Evolutionary conservation across 2,113 vertebrate genomes (phyloP), one percentile per base, ranked within the genome.

Genomic region (Pandion haliaetus): DNA sequence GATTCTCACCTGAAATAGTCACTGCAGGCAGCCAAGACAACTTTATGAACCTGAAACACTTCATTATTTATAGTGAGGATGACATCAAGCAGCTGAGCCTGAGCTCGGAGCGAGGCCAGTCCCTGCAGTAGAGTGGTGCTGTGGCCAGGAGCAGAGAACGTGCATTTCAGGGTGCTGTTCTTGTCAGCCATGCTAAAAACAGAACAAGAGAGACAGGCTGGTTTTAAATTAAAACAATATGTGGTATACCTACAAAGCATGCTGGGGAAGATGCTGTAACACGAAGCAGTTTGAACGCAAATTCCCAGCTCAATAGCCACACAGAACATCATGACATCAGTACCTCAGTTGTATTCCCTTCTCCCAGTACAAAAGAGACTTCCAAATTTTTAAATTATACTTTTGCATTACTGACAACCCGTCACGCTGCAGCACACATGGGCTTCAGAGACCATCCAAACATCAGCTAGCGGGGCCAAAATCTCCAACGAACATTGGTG

Each of bases 11-110:
- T 99, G 98, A 99, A 99, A 97, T 99, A 99, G 98, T 99, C 99
- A 86, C 99, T 99, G 98, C 99, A 99, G 96, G 99, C 99, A 12
- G 99, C 99, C 97, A 99, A 98, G 92, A 99, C 99, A 54, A 99
- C 99, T 98, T 98, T 99, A 98, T 99, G 99, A 38, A 99, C 99
- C 67, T 98, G 98, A 97, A 99, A 99, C 74, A 97, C 99, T 98
- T 99, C 99, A 79, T 99, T 98, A 94, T 99, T 99, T 97, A 99
- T 97, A 77, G 99, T 98, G 95, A 99, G 98, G 95, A 99, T 98
- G 40, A 99, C 99, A 54, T 99, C 99, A 62, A 99, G 98, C 80
- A 99, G 98, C 94, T 99, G 99, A 55, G 99, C 99, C 97, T 99
- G 99, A 25, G 98, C 98, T 14, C 99, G 98, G 81, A 99, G 98